Evolutionary conservation across 2,888 invertebrate species (phyloP).

Genomic region (Melolontha melolontha): DNA sequence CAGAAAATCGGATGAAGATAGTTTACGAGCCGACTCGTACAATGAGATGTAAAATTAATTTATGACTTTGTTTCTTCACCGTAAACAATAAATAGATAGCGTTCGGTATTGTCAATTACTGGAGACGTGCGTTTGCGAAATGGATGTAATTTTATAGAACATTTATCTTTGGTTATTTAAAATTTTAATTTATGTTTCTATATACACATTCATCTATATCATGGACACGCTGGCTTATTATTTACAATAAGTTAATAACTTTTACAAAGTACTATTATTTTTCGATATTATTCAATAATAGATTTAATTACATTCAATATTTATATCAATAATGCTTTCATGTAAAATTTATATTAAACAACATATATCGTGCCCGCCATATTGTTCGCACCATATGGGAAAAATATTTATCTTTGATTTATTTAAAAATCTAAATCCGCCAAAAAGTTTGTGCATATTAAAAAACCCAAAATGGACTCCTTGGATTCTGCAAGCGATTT

Average conservation of each 20-base stretch:
- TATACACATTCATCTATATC: slow-evolving; percentile 11
- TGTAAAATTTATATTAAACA: no score
- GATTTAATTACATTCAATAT: background rate
- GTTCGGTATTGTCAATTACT: slow-evolving; percentile 35
- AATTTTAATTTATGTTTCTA: slow-evolving; percentile 28
- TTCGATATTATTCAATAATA: slow-evolving; percentile 10
- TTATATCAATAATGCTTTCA: no score
- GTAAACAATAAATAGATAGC: slow-evolving; percentile 50
- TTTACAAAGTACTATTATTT: slow-evolving; percentile 25
- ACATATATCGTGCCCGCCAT: no score
- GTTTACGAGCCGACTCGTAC: slow-evolving; percentile 50
- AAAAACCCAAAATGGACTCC: no score
- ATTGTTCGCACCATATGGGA: no score
- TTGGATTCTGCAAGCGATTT: no score
- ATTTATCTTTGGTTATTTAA: slow-evolving; percentile 32
- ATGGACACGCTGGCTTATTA: slow-evolving; percentile 9
- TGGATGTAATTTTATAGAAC: slow-evolving; percentile 24
- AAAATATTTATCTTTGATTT: no score
- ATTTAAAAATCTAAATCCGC: no score
- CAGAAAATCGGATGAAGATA: slow-evolving; percentile 49
- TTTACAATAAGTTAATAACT: slow-evolving; percentile 29
- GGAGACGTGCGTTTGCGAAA: slow-evolving; percentile 27
- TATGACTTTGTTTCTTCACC: slow-evolving; percentile 47
- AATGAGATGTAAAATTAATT: slow-evolving; percentile 53
- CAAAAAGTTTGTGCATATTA: no score